A percentile compares a stretch with the other conserved stretches of the same genome.
Conservation (phyloP, 2,797 vertebrate species). For the Alca torda region DNA sequence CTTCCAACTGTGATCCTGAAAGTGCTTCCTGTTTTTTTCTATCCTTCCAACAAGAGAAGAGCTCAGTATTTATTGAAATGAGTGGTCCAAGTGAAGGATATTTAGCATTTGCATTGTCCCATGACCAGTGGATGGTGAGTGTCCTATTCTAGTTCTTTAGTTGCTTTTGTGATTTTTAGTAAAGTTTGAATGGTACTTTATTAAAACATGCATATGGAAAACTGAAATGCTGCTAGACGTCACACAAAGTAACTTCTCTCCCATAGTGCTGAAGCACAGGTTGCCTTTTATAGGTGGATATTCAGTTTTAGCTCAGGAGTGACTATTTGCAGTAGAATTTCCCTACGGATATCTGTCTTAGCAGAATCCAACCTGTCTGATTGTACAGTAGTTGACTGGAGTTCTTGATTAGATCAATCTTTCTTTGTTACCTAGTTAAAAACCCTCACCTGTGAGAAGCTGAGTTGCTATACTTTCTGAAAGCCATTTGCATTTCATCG, state of each 20-base stretch:
- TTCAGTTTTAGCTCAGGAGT: background rate
- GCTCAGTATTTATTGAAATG: constrained; percentile 82
- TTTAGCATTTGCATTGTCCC: constrained; percentile 84
- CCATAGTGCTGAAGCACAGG: background rate
- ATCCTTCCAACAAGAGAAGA: constrained; percentile 75
- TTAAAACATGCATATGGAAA: background rate
- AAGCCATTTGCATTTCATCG: background rate
- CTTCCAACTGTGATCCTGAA: constrained; percentile 81
- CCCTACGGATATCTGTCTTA: background rate
- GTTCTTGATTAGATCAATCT: background rate
- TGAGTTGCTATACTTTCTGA: background rate
- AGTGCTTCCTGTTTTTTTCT: constrained; percentile 81
- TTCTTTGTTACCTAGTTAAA: background rate
- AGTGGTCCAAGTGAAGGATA: constrained; percentile 86
- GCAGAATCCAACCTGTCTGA: background rate
- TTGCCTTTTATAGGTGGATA: background rate
- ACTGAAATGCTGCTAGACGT: background rate
- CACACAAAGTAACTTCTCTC: background rate
- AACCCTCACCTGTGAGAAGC: background rate
- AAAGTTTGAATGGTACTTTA: background rate
- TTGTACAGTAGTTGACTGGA: background rate
- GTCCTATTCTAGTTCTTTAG: background rate
- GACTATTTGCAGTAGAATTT: background rate
- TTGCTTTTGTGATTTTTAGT: background rate
- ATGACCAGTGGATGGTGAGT: constrained; percentile 90